These are phyloP conservation scores for Seira ritae DNA, from an alignment of 2,888 invertebrate species.

Conservation along the genomic window DNA sequence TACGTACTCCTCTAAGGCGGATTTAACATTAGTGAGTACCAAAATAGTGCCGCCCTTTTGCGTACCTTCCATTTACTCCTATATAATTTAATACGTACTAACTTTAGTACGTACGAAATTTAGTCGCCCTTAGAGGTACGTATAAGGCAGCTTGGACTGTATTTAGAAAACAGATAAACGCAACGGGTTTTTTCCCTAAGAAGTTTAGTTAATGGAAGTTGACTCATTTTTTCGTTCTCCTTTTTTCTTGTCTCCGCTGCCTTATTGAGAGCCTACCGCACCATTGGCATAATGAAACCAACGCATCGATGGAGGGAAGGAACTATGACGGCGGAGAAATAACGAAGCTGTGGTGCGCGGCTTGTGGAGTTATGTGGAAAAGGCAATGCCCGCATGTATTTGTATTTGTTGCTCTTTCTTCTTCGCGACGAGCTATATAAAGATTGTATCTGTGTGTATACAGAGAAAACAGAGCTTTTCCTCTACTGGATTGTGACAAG, in stretches of 20 bases:
- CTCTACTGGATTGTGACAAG: neutral
- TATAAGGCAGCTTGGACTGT: neutral
- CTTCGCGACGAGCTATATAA: neutral
- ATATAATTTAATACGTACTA: too few relatives aligned
- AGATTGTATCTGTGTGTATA: neutral
- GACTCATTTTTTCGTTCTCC: neutral
- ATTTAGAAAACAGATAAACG: neutral
- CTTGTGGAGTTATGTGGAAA: neutral
- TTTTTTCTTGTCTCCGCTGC: neutral
- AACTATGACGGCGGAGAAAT: neutral
- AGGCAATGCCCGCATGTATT: neutral
- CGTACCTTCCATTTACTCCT: too few relatives aligned
- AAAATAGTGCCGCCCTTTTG: too few relatives aligned
- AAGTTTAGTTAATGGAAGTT: conserved; percentile 3
- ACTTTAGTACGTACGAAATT: too few relatives aligned
- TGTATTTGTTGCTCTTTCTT: neutral
- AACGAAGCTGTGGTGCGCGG: neutral
- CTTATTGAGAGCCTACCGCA: neutral
- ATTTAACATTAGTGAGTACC: neutral
- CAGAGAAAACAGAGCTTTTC: neutral
- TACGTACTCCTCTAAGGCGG: too few relatives aligned
- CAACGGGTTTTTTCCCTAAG: neutral
- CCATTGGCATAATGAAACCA: neutral
- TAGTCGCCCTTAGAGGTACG: neutral
- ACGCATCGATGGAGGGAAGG: neutral